Percentiles rank a stretch among this genome's conserved stretches.
Evolutionary conservation across 2,113 vertebrate species (phyloP).

Genomic region (Acanthisitta chloris): DNA sequence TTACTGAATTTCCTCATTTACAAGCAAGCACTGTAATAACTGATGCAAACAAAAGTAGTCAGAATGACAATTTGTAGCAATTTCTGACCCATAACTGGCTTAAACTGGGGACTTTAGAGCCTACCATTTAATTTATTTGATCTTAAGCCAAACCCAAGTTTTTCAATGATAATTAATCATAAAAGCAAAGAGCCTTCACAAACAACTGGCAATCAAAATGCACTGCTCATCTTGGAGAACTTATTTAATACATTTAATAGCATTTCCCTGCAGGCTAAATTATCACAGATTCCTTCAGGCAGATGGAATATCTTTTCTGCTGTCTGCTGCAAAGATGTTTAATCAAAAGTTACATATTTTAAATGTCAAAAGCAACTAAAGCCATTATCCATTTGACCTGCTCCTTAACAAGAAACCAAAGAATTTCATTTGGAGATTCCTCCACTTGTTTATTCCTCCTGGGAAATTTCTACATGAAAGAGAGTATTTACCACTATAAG

Average conservation of each 20-base stretch:
- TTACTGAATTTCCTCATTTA: neutral
- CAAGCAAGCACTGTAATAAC: neutral
- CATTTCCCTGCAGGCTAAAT: neutral
- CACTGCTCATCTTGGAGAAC: neutral
- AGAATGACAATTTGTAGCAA: neutral
- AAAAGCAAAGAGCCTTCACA: neutral
- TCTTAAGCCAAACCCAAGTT: neutral
- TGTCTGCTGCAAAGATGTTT: neutral
- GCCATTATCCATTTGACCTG: neutral
- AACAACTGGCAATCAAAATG: neutral
- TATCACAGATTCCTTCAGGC: neutral
- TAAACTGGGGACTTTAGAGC: neutral
- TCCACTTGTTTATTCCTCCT: neutral
- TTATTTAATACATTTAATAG: neutral
- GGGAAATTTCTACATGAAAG: neutral
- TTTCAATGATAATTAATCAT: neutral
- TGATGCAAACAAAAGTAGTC: neutral
- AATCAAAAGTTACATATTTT: neutral
- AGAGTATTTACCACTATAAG: neutral
- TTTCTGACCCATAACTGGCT: neutral
- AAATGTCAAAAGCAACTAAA: conserved; percentile 17
- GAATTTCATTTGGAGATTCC: neutral
- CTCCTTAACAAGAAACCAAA: neutral
- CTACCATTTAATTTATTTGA: neutral
- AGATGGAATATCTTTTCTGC: neutral